These are phyloP conservation scores for Beaufortia kweichowensis DNA, from an alignment of 2,113 vertebrate genomes.

Conservation along the genomic window DNA sequence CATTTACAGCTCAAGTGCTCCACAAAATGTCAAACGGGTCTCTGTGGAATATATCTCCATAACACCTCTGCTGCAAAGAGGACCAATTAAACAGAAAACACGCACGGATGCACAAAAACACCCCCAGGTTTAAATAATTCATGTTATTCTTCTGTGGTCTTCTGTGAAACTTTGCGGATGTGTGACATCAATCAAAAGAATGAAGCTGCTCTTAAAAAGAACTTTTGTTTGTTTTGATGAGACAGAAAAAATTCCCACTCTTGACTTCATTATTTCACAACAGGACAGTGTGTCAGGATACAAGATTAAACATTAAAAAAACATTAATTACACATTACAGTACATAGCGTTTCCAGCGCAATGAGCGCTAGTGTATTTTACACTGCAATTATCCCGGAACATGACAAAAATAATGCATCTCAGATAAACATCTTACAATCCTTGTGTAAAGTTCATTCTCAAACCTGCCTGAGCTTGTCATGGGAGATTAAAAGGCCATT, in stretches of 20 bases:
- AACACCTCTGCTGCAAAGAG: constrained; percentile 56
- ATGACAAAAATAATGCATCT: constrained; percentile 15
- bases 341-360: not conserved
- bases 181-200: constrained; percentile 12
- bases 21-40: constrained; percentile 60
- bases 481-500: constrained; percentile 38
- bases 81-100: constrained; percentile 54
- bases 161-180: constrained; percentile 26
- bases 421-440: constrained; percentile 44
- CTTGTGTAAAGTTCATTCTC: constrained; percentile 31
- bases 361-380: not conserved
- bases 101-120: constrained; percentile 25
- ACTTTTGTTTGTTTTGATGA: constrained; percentile 45
- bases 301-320: constrained; percentile 2
- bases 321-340: constrained; percentile 13
- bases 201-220: constrained; percentile 15
- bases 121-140: constrained; percentile 49
- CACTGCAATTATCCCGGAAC: constrained; percentile 32
- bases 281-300: constrained; percentile 41
- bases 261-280: constrained; percentile 28
- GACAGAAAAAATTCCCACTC: constrained; percentile 4
- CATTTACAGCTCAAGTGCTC: constrained; percentile 50
- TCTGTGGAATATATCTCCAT: constrained; percentile 61
- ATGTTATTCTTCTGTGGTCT: constrained; percentile 46
- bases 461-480: constrained; percentile 45